Base-by-base conservation (phyloP, 1,140 invertebrate species). In the Limonius californicus region DNA sequence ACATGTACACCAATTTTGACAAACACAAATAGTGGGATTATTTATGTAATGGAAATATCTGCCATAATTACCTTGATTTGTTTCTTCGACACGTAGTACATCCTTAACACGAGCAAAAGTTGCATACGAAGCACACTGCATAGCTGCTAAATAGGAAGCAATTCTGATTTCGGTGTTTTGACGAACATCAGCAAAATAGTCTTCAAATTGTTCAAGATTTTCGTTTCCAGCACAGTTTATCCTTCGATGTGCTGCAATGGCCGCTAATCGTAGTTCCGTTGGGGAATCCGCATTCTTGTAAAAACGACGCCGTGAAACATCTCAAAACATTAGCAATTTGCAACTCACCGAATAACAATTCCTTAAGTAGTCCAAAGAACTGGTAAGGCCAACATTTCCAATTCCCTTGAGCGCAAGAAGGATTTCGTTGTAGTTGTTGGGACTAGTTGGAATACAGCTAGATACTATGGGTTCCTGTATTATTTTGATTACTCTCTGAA, bases 151-250 rank as follows among this genome's bases (percentile, higher is more conserved):
- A 70, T 89, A 91, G 2, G 88, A 81, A 1, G 80, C 81, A 45
- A 90, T 89, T 57, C 89, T 76, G 4, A 90, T 68, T 77, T 90
- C 88, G 1, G 83, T 75, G 67, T 89, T 85, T 45, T 84, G 74
- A 1, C 76, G 74, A 15, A 70, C 71, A 68, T 89, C 83, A 12
- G 77, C 71, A 64, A 84, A 87, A n/a, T 83, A 69, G 6, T 77
- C 60, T 1, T 81, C 57, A 23, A 84, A 75, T 14, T 76, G 75
- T 18, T 66, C 64, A 42, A 81, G 74, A 18, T 79, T 75, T 0
- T 72, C 76, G 43, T 74, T 62, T 35, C 76, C 71, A 57, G 77
- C 79, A 2, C 74, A 78, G 14, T 72, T 66, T 54, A 79, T 63
- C 68, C 78, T 79, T 63, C 83, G 77, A 62, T 84, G 78, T 35